Evolutionary conservation across 37 sponge, comb jelly and placozoan genomes (phyloP).

Genomic region (Beroe forskalii): DNA sequence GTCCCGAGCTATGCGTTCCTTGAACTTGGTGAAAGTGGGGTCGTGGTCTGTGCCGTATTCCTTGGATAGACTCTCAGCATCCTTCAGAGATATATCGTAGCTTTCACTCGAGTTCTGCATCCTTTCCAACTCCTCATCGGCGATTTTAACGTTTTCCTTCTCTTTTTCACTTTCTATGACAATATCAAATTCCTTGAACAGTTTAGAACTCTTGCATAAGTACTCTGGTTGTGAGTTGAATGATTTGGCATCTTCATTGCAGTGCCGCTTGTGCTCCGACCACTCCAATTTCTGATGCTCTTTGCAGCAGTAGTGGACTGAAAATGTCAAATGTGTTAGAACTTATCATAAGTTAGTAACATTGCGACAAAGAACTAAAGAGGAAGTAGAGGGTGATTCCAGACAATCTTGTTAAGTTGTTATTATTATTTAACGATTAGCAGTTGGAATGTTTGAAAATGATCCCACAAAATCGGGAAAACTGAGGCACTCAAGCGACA

Average conservation of each 20-base stretch:
- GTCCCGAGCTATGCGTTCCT: slow-evolving; percentile 28
- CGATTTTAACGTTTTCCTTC: neutral
- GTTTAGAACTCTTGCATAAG: neutral
- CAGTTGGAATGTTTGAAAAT: too few relatives aligned
- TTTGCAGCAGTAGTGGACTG: slow-evolving; percentile 53
- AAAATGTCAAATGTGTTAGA: too few relatives aligned
- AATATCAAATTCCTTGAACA: slow-evolving; percentile 44
- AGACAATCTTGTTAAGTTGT: too few relatives aligned
- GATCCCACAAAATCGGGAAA: too few relatives aligned
- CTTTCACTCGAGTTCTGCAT: neutral
- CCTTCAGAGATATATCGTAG: neutral
- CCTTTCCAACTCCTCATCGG: neutral
- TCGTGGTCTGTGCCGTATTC: slow-evolving; percentile 31
- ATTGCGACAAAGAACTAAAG: too few relatives aligned
- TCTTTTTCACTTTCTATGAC: slow-evolving; percentile 56
- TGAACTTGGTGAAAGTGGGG: slow-evolving; percentile 46
- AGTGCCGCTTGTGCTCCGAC: slow-evolving; percentile 14
- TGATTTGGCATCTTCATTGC: neutral
- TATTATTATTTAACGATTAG: too few relatives aligned
- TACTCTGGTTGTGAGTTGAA: neutral
- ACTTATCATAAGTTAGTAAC: too few relatives aligned
- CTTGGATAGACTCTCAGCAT: slow-evolving; percentile 49
- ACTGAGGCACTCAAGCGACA: too few relatives aligned
- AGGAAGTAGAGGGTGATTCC: too few relatives aligned
- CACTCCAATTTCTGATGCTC: slow-evolving; percentile 25